Evolutionary conservation across 2,888 invertebrate genomes (phyloP).

Genomic region (Drosophila mercatorum): DNA sequence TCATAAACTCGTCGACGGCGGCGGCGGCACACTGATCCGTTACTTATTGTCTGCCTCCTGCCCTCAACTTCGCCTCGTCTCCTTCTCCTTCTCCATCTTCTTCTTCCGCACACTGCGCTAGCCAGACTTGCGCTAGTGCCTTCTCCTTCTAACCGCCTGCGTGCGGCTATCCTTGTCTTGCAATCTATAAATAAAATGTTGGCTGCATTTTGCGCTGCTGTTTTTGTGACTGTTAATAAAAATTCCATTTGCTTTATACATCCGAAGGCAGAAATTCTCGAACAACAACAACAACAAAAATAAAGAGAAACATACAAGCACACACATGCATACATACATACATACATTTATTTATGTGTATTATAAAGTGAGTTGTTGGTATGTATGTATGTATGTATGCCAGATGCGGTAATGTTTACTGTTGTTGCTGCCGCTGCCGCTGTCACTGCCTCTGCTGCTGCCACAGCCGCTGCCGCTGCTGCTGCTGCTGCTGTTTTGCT

Average conservation of each 20-base stretch:
- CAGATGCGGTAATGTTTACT: constrained; percentile 69
- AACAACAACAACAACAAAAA: constrained; percentile 13
- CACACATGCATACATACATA: not conserved
- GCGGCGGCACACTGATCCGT: constrained; percentile 46
- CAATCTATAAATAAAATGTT: constrained; percentile 70
- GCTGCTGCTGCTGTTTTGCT: constrained; percentile 14
- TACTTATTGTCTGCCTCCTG: constrained; percentile 31
- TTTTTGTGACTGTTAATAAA: constrained; percentile 62
- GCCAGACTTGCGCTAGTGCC: constrained; percentile 22
- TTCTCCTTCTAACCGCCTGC: constrained; percentile 16
- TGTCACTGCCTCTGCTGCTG: constrained; percentile 5
- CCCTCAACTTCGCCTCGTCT: not conserved
- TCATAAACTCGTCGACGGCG: constrained; percentile 39
- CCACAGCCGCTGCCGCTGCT: not conserved
- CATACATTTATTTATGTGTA: too few relatives aligned
- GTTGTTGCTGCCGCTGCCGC: constrained; percentile 22
- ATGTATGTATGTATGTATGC: constrained; percentile 25
- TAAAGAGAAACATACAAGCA: constrained; percentile 16
- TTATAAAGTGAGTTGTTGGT: too few relatives aligned
- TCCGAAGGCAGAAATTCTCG: constrained; percentile 41
- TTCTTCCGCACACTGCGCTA: not conserved
- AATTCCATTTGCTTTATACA: constrained; percentile 67
- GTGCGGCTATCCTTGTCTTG: constrained; percentile 39
- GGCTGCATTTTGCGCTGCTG: constrained; percentile 62
- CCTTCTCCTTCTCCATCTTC: too few relatives aligned